Percentiles rank a stretch among this genome's conserved stretches.
Evolutionary conservation across 2,888 invertebrate genomes (phyloP).

Genomic region (Amphipoea oculea): DNA sequence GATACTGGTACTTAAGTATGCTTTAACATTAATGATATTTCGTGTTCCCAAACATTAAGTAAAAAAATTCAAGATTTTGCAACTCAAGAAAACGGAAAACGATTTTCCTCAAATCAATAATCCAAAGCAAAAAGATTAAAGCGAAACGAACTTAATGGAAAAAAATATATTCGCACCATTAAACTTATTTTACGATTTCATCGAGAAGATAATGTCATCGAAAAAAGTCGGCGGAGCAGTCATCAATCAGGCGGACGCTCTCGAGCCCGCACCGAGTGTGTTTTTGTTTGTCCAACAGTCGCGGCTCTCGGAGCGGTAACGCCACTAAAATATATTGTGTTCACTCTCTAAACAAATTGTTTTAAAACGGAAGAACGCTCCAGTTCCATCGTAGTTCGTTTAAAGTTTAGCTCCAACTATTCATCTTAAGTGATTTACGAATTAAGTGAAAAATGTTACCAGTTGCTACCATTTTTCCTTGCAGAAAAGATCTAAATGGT

Average conservation of each 20-base stretch:
- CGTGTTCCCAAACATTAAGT: neutral
- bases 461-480: conserved; percentile 25
- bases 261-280: conserved; percentile 63
- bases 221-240: conserved; percentile 70
- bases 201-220: conserved; percentile 75
- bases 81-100: neutral
- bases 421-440: conserved; percentile 32
- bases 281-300: conserved; percentile 74
- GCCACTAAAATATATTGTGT: conserved; percentile 57
- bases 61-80: neutral
- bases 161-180: conserved; percentile 69
- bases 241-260: conserved; percentile 75
- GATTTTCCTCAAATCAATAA: conserved; percentile 45
- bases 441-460: conserved; percentile 8
- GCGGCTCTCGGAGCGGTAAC: conserved; percentile 44
- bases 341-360: conserved; percentile 63
- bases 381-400: conserved; percentile 26
- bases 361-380: conserved; percentile 47
- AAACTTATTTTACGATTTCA: conserved; percentile 71
- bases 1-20: neutral
- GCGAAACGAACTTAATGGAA: conserved; percentile 64
- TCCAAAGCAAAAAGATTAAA: conserved; percentile 55
- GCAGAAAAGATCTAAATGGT: conserved; percentile 2
- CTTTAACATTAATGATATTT: neutral
- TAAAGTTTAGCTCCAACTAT: conserved; percentile 40